Base-by-base conservation (phyloP, 1,140 invertebrate species). In the Ruditapes philippinarum region DNA sequence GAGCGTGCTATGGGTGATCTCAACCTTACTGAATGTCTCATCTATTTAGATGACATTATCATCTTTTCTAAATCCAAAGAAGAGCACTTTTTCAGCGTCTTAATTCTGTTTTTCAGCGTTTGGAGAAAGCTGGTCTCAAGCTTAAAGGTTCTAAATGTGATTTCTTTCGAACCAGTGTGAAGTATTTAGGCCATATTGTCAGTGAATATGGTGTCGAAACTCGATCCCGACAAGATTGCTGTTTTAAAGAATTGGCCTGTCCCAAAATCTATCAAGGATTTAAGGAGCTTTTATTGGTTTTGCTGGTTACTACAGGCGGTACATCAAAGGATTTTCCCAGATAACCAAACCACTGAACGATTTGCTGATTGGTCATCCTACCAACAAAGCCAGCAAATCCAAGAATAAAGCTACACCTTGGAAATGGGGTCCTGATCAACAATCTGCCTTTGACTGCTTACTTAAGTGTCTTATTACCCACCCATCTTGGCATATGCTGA, bases 201-300 rank as follows among this genome's bases (percentile, higher is more conserved):
- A 89, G 51, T 3, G 25, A 28, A 19, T 36, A 94, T 5, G 93
- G 92, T 4, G 81, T 95, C 17, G 73, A 54, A 19, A 90, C 92
- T 7, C n/a, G 91, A 95, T 87, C 89, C 83, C 36, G 86, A 90
- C 0, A 96, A 96, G 86, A 80, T 95, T 9, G 51, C 85, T 70
- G 87, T 90, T 14, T 88, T 96, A 22, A 80, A 79, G 38, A 70
- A 94, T 12, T 94, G 91, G 82, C 94, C 93, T 40, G 88, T n/a
- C n/a, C 95, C 95, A 28, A 92, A 11, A 12, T 76, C 73, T 25
- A 40, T 91, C 0, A 91, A 89, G 42, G 79, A 91, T 17, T n/a
- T 95, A 0, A 57, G 83, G 88, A 28, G 81, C 14, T 95, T 95
- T 70, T 65, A n/a, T 94, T 19, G 92, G 92, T 57, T 84, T 93